These are phyloP conservation scores for Hiodon alosoides DNA, from an alignment of 2,113 vertebrate species.

Conservation along the genomic window DNA sequence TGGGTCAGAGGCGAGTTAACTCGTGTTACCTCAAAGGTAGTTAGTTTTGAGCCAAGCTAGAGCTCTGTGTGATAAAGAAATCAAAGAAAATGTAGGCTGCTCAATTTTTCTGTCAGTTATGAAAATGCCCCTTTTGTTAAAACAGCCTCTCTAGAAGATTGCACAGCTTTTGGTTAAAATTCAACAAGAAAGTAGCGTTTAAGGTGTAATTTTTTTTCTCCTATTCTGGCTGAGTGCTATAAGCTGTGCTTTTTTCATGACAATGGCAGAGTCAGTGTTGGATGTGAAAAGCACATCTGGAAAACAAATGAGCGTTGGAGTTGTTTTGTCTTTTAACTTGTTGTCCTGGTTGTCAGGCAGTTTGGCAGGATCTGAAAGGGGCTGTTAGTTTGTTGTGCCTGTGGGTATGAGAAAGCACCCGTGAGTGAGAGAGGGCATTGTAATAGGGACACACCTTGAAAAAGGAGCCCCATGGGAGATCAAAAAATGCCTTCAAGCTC, in stretches of 20 bases:
- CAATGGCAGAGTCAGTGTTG: slow-evolving; percentile 5
- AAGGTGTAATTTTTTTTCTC: slow-evolving; percentile 11
- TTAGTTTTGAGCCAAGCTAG: slow-evolving; percentile 8
- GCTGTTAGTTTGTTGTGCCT: slow-evolving; percentile 41
- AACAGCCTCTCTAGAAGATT: slow-evolving; percentile 20
- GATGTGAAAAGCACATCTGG: slow-evolving; percentile 42
- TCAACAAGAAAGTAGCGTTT: slow-evolving; percentile 8
- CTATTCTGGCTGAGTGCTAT: slow-evolving; percentile 1
- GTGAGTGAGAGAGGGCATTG: slow-evolving; percentile 25
- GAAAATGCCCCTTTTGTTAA: slow-evolving; percentile 21
- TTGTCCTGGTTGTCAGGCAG: slow-evolving; percentile 40
- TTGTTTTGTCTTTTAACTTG: slow-evolving; percentile 39
- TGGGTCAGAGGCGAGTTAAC: slow-evolving; percentile 58
- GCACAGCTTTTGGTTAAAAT: slow-evolving; percentile 16
- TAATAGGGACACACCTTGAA: slow-evolving; percentile 48
- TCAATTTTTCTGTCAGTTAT: slow-evolving; percentile 10
- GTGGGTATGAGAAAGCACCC: slow-evolving; percentile 36
- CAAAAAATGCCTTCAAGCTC: slow-evolving; percentile 36
- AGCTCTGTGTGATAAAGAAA: neutral
- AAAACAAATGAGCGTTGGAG: slow-evolving; percentile 30
- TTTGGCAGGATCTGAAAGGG: slow-evolving; percentile 42
- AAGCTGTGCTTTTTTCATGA: slow-evolving; percentile 4
- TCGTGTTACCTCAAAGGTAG: slow-evolving; percentile 55
- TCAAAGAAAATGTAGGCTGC: slow-evolving; percentile 7
- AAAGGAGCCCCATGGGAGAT: slow-evolving; percentile 38